A percentile compares a stretch with the other conserved stretches of the same genome.
These are phyloP conservation scores for Candidula unifasciata DNA, from an alignment of 2,888 invertebrate genomes.

Conservation along the genomic window DNA sequence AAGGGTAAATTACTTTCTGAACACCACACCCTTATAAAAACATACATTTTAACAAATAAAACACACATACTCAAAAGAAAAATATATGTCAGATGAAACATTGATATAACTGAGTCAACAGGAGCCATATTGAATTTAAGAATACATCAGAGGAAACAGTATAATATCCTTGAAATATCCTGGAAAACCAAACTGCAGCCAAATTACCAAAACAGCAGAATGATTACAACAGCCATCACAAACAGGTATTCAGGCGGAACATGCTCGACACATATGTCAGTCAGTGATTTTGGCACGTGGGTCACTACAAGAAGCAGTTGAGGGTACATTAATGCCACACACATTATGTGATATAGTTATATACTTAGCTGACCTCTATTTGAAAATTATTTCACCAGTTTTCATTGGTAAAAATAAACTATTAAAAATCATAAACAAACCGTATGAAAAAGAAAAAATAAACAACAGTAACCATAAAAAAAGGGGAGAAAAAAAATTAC, in stretches of 20 bases:
- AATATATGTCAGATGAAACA: no score
- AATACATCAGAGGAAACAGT: no score
- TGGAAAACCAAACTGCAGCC: neutral
- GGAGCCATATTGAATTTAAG: no score
- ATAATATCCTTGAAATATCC: neutral
- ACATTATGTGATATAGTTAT: neutral
- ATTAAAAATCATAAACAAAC: slow-evolving; percentile 1
- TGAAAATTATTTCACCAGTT: slow-evolving; percentile 9
- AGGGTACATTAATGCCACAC: slow-evolving; percentile 21
- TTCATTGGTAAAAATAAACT: slow-evolving; percentile 20
- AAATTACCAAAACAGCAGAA: neutral
- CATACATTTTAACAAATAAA: no score
- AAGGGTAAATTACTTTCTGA: no score
- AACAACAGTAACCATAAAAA: slow-evolving; percentile 11
- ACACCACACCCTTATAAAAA: no score
- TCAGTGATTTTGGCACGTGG: slow-evolving; percentile 44
- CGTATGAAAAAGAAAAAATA: neutral
- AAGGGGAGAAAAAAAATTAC: slow-evolving; percentile 20
- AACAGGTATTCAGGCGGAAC: slow-evolving; percentile 3
- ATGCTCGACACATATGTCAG: slow-evolving; percentile 11
- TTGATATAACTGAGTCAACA: no score
- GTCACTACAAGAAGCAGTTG: slow-evolving; percentile 43
- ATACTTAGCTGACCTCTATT: slow-evolving; percentile 12
- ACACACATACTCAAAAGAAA: no score
- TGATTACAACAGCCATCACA: slow-evolving; percentile 28